Conservation (phyloP, 2,113 vertebrate species). For the Craseonycteris thonglongyai region DNA sequence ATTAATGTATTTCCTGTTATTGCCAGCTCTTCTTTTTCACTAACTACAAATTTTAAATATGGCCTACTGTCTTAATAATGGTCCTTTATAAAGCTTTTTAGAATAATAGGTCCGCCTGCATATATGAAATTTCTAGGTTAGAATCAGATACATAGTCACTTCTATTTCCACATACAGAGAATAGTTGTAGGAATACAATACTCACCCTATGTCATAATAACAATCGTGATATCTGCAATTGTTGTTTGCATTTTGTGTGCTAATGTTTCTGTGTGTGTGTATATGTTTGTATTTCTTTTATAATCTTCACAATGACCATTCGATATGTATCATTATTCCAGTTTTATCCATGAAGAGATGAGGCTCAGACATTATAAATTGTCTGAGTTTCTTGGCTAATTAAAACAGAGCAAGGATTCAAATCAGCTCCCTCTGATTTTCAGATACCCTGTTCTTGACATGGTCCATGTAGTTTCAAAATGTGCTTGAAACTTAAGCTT, state of each 20-base stretch:
- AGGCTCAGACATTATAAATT: background rate
- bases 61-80: background rate
- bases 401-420: background rate
- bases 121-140: background rate
- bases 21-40: conserved; percentile 29
- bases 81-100: background rate
- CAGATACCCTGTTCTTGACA: background rate
- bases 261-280: background rate
- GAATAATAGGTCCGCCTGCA: background rate
- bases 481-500: background rate
- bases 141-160: background rate
- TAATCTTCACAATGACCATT: background rate
- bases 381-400: background rate
- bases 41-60: conserved; percentile 3
- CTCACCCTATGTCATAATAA: background rate
- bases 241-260: background rate
- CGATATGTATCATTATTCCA: background rate
- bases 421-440: background rate
- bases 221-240: background rate
- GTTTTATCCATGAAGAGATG: background rate
- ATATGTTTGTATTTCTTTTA: background rate
- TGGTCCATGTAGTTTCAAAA: background rate
- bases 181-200: background rate
- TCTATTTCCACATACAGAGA: background rate
- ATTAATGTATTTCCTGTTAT: background rate